A percentile compares a stretch with the other conserved stretches of the same genome.
Evolutionary conservation across 1,140 invertebrate species (phyloP).

Genomic region (Homarus americanus): DNA sequence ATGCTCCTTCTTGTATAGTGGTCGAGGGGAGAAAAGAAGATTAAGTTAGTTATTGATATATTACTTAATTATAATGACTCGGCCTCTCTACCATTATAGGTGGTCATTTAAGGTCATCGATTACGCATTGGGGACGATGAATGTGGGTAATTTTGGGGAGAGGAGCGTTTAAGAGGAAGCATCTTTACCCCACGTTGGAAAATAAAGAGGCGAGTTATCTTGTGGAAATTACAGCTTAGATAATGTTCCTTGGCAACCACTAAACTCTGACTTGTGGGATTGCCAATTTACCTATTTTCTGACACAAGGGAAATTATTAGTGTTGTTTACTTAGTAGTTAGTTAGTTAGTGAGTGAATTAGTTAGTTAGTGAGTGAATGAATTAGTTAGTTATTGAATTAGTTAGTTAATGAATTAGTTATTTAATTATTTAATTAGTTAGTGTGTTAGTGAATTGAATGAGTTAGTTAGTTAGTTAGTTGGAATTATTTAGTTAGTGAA

Average conservation of each 20-base stretch:
- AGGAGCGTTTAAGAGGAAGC: not conserved
- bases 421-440: too few relatives aligned
- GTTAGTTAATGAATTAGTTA: too few relatives aligned
- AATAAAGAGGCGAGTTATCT: not conserved
- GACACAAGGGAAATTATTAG: too few relatives aligned
- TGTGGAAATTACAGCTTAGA: not conserved
- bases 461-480: too few relatives aligned
- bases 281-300: not conserved
- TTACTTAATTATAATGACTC: not conserved
- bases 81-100: not conserved
- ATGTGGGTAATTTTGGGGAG: too few relatives aligned
- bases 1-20: not conserved
- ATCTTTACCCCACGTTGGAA: not conserved
- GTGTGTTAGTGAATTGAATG: too few relatives aligned
- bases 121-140: not conserved
- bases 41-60: constrained; percentile 4
- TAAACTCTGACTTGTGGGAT: not conserved
- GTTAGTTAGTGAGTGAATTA: too few relatives aligned
- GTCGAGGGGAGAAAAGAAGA: not conserved
- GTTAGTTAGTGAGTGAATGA: too few relatives aligned
- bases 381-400: too few relatives aligned
- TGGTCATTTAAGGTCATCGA: not conserved
- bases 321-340: too few relatives aligned
- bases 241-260: not conserved
- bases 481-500: too few relatives aligned